Conservation (phyloP, 2,888 invertebrate genomes). For the Tachina lurida region DNA sequence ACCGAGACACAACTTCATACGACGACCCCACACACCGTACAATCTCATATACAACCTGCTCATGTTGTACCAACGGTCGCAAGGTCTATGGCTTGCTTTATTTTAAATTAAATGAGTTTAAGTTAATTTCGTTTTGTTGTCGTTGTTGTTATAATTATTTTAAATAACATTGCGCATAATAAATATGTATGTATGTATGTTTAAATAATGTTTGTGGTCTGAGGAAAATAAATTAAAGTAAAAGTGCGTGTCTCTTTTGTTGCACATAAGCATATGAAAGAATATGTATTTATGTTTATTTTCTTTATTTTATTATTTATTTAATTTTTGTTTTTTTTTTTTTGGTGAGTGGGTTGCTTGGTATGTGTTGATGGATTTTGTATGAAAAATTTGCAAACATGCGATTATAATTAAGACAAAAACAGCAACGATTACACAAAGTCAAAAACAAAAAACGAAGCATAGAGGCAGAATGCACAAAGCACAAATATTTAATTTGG, state of each 20-base stretch:
- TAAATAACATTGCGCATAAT: conserved; percentile 19
- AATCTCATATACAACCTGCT: no score
- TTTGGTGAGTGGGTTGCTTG: conserved; percentile 68
- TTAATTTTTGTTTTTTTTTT: no score
- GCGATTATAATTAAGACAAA: conserved; percentile 70
- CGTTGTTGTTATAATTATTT: conserved; percentile 32
- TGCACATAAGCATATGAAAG: conserved; percentile 10
- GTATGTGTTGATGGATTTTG: conserved; percentile 69
- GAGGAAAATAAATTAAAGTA: conserved; percentile 36
- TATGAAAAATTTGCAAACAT: conserved; percentile 67
- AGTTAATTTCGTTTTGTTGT: conserved; percentile 52
- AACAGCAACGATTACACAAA: conserved; percentile 35
- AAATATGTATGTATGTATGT: neutral
- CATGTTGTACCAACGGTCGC: no score
- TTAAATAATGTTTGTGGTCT: conserved; percentile 2
- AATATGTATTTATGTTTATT: conserved; percentile 10
- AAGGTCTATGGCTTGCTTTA: no score
- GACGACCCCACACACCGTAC: no score
- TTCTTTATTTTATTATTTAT: neutral
- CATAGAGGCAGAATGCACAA: conserved; percentile 29
- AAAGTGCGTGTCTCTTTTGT: conserved; percentile 59
- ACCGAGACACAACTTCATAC: no score
- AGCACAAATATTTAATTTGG: conserved; percentile 29
- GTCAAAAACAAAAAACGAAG: conserved; percentile 10
- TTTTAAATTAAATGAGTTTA: conserved; percentile 58